Evolutionary conservation across 2,888 invertebrate genomes (phyloP).

Genomic region (Nemotelus pantherinus): DNA sequence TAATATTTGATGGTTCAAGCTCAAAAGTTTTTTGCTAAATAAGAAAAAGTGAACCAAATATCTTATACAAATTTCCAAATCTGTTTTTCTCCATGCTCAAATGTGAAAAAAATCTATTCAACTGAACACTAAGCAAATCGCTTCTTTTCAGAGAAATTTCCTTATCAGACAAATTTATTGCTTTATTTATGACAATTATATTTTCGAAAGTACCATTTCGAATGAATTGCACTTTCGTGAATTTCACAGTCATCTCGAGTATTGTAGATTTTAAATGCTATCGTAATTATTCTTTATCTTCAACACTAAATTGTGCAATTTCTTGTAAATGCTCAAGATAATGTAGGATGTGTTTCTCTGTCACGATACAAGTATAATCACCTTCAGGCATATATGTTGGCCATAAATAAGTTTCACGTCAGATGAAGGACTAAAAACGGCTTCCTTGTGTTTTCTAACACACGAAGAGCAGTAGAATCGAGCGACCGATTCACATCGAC

Average conservation of each 20-base stretch:
- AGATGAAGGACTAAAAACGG: slow-evolving; percentile 40
- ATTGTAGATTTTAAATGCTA: slow-evolving; percentile 36
- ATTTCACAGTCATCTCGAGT: background rate
- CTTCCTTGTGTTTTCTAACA: slow-evolving; percentile 32
- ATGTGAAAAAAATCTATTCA: too few species aligned
- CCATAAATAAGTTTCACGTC: slow-evolving; percentile 44
- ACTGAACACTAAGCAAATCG: too few species aligned
- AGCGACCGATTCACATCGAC: slow-evolving; percentile 2
- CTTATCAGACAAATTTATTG: background rate
- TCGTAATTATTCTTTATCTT: slow-evolving; percentile 43
- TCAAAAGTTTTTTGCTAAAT: too few species aligned
- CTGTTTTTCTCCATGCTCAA: too few species aligned
- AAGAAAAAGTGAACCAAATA: too few species aligned
- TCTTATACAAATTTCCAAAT: too few species aligned
- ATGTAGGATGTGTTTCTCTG: slow-evolving; percentile 40
- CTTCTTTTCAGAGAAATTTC: too few species aligned
- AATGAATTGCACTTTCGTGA: slow-evolving; percentile 2
- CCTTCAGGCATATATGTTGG: slow-evolving; percentile 41
- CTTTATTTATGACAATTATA: background rate
- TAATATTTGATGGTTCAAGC: too few species aligned
- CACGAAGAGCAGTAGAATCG: background rate
- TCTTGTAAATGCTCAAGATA: slow-evolving; percentile 42
- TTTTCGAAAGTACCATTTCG: background rate
- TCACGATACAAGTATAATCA: slow-evolving; percentile 38
- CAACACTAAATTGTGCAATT: slow-evolving; percentile 44